Conservation (phyloP, 2,113 vertebrate species). For the Coturnix japonica region DNA sequence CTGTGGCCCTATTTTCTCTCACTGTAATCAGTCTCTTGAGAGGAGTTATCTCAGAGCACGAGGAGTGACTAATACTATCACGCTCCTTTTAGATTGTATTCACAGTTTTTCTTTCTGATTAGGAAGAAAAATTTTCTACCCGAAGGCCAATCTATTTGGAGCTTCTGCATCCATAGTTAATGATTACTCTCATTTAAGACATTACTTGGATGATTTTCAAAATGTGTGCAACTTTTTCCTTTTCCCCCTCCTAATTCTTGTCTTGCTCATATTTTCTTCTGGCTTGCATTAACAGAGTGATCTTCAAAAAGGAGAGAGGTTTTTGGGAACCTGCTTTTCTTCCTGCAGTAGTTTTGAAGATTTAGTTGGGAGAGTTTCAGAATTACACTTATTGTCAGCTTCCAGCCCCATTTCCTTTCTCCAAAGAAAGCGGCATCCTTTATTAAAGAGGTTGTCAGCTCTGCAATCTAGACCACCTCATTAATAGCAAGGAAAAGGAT, state of each 20-base stretch:
- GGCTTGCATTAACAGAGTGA: background rate
- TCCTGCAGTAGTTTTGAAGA: background rate
- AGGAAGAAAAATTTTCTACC: constrained; percentile 4
- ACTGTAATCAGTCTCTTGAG: constrained; percentile 40
- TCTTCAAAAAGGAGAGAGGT: background rate
- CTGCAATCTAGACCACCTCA: background rate
- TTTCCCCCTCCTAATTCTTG: background rate
- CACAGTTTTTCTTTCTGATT: constrained; percentile 12
- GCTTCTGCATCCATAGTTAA: background rate
- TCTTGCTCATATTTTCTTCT: background rate
- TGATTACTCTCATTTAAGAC: constrained; percentile 2
- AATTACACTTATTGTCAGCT: background rate
- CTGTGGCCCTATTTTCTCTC: background rate
- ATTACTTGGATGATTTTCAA: constrained; percentile 21
- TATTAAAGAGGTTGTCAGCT: background rate
- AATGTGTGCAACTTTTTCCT: background rate
- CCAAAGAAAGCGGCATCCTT: background rate
- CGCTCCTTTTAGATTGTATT: constrained; percentile 7
- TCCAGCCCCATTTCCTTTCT: background rate
- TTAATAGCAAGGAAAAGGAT: background rate
- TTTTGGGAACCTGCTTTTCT: background rate
- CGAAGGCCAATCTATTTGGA: constrained; percentile 3
- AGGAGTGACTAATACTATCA: constrained; percentile 41
- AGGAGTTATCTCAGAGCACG: constrained; percentile 34
- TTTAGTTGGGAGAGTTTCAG: background rate